Evolutionary conservation across 2,888 invertebrate genomes (phyloP).

Genomic region (Zaprionus lineosus): DNA sequence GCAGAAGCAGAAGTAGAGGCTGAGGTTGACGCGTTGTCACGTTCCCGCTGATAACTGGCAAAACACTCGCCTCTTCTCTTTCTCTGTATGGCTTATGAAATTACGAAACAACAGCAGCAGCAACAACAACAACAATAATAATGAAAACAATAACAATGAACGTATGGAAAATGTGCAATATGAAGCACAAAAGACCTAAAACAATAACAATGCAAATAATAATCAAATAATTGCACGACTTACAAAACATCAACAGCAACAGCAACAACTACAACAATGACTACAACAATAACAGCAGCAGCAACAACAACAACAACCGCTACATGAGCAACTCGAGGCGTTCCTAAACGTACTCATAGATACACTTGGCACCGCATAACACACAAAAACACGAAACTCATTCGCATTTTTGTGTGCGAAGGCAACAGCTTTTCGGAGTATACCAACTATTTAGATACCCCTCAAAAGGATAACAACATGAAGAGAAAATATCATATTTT

Average conservation of each 20-base stretch:
- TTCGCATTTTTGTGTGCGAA: neutral
- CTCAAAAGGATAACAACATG: too few species aligned
- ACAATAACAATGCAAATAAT: slow-evolving; percentile 66
- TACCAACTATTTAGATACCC: too few species aligned
- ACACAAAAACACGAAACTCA: slow-evolving; percentile 1
- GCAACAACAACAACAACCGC: slow-evolving; percentile 33
- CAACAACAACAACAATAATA: slow-evolving; percentile 24
- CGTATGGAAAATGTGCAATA: slow-evolving; percentile 53
- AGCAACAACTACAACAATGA: slow-evolving; percentile 19
- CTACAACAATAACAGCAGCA: slow-evolving; percentile 5
- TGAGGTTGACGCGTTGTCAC: slow-evolving; percentile 30
- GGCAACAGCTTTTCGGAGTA: too few species aligned
- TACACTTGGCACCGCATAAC: slow-evolving; percentile 33
- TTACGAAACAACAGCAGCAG: slow-evolving; percentile 59
- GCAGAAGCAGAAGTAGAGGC: neutral
- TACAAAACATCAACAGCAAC: slow-evolving; percentile 45
- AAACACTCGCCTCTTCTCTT: too few species aligned
- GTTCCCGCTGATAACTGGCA: slow-evolving; percentile 34
- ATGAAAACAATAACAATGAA: slow-evolving; percentile 16
- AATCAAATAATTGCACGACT: slow-evolving; percentile 76
- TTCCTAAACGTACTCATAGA: slow-evolving; percentile 62
- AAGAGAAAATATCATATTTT: too few species aligned
- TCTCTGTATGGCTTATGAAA: slow-evolving; percentile 32
- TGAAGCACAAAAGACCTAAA: slow-evolving; percentile 41
- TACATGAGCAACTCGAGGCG: slow-evolving; percentile 31